Evolutionary conservation across 1,140 invertebrate species (phyloP).

Genomic region (Pseudomyrmex sp.): DNA sequence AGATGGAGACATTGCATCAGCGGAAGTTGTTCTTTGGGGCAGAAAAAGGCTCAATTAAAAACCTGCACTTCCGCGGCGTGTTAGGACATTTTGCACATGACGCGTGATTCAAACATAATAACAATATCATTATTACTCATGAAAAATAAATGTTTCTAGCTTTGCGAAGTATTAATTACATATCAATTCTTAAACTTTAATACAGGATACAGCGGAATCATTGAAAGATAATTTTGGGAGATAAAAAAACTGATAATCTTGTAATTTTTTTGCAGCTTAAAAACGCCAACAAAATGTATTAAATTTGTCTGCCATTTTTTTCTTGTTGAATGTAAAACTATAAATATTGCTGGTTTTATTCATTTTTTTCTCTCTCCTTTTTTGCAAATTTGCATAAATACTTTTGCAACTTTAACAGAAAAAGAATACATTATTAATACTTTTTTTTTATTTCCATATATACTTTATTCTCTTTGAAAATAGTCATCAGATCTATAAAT

Average conservation of each 20-base stretch:
- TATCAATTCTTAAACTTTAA: not conserved
- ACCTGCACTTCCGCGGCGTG: slow-evolving; percentile 83
- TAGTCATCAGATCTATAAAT: slow-evolving; percentile 75
- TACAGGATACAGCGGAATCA: not conserved
- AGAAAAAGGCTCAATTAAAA: slow-evolving; percentile 85
- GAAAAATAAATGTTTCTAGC: slow-evolving; percentile 1
- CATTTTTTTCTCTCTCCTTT: no score
- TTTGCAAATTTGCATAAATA: no score
- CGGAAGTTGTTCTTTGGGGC: slow-evolving; percentile 81
- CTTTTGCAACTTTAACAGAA: no score
- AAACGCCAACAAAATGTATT: slow-evolving; percentile 70
- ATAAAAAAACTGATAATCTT: slow-evolving; percentile 78
- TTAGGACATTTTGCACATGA: slow-evolving; percentile 44
- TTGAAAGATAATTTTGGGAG: slow-evolving; percentile 21
- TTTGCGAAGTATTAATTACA: not conserved
- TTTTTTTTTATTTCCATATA: not conserved
- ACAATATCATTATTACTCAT: not conserved
- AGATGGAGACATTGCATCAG: slow-evolving; percentile 84
- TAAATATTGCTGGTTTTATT: no score
- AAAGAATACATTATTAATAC: no score
- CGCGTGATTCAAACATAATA: not conserved
- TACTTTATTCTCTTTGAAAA: slow-evolving; percentile 68
- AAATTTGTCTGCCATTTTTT: no score
- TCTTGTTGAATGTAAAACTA: no score
- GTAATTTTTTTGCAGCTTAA: slow-evolving; percentile 80